Base-by-base conservation (phyloP, 2,113 vertebrate species). In the Percopsis transmontana region DNA sequence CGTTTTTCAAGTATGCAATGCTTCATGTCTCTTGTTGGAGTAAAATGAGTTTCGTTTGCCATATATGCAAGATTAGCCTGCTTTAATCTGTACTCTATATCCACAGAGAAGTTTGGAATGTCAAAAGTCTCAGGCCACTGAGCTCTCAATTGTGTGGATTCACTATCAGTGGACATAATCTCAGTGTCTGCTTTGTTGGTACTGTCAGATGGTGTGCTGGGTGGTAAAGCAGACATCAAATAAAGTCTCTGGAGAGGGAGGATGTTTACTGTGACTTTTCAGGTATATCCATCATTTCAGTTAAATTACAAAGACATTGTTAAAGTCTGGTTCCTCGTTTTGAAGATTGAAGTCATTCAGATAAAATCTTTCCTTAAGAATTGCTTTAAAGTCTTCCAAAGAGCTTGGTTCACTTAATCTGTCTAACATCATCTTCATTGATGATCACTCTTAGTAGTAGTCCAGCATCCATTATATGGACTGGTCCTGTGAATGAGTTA, bases 301-400 rank as follows among this genome's bases (percentile, higher is more conserved):
- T 72, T 10, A 83, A 42, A 58, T 68, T 83, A 39, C 62, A 74
- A 1, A 79, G 50, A 5, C 50, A 16, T 69, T 66, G 21, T 67
- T 24, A 9, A 72, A 75, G n/a, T 74, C 66, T 41, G 24, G 41
- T 54, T 76, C 72, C 39, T 70, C 33, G 40, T 60, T 79, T 10
- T 72, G 72, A 2, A 73, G n/a, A 23, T 24, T 72, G 9, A 74
- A 80, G 57, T 77, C 40, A 57, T 77, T 27, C 27, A 27, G 27
- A 27, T 5, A 27, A n/a, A n/a, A 5, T 27, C 27, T 27, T 27
- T 27, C 27, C 27, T 27, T 27, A 27, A 27, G 27, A 27, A 27
- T 27, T 27, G 2, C 2, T 27, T 27, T 27, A n/a, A n/a, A n/a
- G n/a, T n/a, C n/a, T n/a, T n/a, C n/a, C n/a, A n/a, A n/a, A n/a